Evolutionary conservation across 1,140 invertebrate genomes (phyloP), one percentile per base, ranked within the genome.

Genomic region (Magallana ariakensis): DNA sequence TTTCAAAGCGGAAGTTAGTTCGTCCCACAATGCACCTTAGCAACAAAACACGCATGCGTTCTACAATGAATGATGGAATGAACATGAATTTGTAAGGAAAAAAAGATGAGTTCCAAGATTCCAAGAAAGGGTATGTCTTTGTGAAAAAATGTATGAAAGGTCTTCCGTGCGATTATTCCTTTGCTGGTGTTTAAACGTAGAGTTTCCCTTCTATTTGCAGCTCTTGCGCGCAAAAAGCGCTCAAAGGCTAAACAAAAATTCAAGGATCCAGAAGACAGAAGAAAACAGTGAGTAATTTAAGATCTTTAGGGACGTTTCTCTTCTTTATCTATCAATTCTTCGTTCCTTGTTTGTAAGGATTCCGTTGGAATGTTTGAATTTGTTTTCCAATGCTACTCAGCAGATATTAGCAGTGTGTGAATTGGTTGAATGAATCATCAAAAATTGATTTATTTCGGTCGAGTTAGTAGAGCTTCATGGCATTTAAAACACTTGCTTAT

Each of bases 171-270:
- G 46, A 80, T 60, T 84, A 19, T 66, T 16, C 11, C 8, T 54
- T 85, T 26, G 11, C 53, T 80, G 56, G 56, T 26, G 9, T 57
- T 58, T 60, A 81, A 84, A 54, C 22, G 19, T 84, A 56, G 85
- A 70, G 15, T 89, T 58, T n/a, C 13, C 58, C 46, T 57, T 89
- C 87, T 86, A 80, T 33, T 91, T 92, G 87, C 92, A 95, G 94
- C 94, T 22, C 90, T 94, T 87, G 94, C 94, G 75, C 93, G 94
- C 85, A 95, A 95, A 88, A 95, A 95, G 85, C 91, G 82, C 54
- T 84, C 82, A 22, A 84, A 84, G 57, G 82, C 82, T 19, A 84
- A 84, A 60, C 82, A 54, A 56, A 84, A 84, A 60, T 84, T 84
- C 56, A 84, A 84, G 82, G 57, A 60, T 11, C 56, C 54, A 58